Conservation (phyloP, 23 tunicate genomes). For the Phallusia fumigata region DNA sequence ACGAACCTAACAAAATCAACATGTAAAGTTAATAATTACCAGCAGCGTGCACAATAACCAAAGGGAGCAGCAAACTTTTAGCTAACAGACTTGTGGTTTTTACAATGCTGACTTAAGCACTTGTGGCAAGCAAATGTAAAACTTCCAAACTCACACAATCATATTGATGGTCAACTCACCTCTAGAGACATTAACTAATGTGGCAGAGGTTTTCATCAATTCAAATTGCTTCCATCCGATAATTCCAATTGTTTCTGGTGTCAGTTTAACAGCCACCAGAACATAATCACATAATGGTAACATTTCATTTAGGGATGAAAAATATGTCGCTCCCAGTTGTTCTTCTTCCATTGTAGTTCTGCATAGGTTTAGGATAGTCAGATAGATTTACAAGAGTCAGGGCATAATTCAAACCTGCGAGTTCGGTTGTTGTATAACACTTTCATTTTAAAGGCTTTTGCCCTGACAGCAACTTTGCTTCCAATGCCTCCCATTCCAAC, state of each 20-base stretch:
- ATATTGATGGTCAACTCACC: too few relatives aligned
- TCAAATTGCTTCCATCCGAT: constrained; percentile 67
- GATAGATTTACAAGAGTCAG: neutral
- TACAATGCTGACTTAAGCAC: too few relatives aligned
- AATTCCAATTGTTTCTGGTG: constrained; percentile 68
- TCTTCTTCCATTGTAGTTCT: constrained; percentile 21
- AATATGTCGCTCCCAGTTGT: constrained; percentile 56
- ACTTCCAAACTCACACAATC: too few relatives aligned
- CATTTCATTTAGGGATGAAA: constrained; percentile 60
- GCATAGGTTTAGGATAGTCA: neutral
- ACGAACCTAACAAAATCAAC: too few relatives aligned
- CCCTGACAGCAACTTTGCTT: constrained; percentile 59
- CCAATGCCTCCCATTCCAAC: constrained; percentile 96
- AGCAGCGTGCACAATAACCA: too few relatives aligned
- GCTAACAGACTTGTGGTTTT: too few relatives aligned
- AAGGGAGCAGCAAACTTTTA: too few relatives aligned
- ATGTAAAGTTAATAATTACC: too few relatives aligned
- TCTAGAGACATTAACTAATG: constrained; percentile 71
- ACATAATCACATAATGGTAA: constrained; percentile 85
- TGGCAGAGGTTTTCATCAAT: constrained; percentile 72
- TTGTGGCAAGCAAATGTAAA: too few relatives aligned
- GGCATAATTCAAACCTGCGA: constrained; percentile 28
- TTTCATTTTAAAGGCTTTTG: constrained; percentile 66
- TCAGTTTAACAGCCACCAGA: constrained; percentile 43
- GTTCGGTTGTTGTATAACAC: constrained; percentile 82